Percentiles rank a stretch among this genome's conserved stretches.
These are phyloP conservation scores for Amphiprion ocellaris DNA, from an alignment of 2,113 vertebrate genomes.

Conservation along the genomic window DNA sequence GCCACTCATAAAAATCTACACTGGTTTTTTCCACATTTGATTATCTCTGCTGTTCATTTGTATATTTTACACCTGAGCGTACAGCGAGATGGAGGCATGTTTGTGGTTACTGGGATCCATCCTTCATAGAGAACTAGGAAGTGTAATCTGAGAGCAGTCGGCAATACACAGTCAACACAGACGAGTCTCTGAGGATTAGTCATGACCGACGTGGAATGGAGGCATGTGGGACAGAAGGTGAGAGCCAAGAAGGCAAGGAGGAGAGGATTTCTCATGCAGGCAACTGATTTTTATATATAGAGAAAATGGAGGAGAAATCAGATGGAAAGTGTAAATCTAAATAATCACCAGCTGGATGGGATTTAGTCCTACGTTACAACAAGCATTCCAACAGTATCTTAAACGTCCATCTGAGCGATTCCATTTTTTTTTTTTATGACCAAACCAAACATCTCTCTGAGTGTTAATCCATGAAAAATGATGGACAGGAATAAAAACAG, in stretches of 20 bases:
- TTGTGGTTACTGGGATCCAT: slow-evolving; percentile 46
- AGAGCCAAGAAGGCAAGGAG: not conserved
- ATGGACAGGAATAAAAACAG: slow-evolving; percentile 52
- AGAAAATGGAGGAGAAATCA: not conserved
- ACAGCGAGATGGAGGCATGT: slow-evolving; percentile 30
- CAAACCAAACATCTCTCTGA: slow-evolving; percentile 29
- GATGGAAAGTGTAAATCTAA: not conserved
- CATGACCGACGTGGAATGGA: slow-evolving; percentile 44
- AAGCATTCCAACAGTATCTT: not conserved
- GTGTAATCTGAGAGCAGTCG: slow-evolving; percentile 50
- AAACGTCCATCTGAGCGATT: not conserved
- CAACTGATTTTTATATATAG: not conserved
- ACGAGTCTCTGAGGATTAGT: slow-evolving; percentile 48
- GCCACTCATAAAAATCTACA: slow-evolving; percentile 17
- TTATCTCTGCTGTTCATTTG: slow-evolving; percentile 56
- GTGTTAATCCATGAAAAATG: slow-evolving; percentile 19
- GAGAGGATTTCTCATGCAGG: not conserved
- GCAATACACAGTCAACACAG: slow-evolving; percentile 47
- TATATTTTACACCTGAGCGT: slow-evolving; percentile 41
- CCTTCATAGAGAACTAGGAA: slow-evolving; percentile 37
- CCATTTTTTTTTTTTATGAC: not conserved
- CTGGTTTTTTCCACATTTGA: slow-evolving; percentile 56
- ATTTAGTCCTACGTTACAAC: not conserved
- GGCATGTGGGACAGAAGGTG: slow-evolving; percentile 11
- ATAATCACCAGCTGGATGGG: slow-evolving; percentile 1